Percentiles rank a stretch among this genome's conserved stretches.
Conservation (phyloP, 2,797 vertebrate species). For the Melanotaenia nigrans region DNA sequence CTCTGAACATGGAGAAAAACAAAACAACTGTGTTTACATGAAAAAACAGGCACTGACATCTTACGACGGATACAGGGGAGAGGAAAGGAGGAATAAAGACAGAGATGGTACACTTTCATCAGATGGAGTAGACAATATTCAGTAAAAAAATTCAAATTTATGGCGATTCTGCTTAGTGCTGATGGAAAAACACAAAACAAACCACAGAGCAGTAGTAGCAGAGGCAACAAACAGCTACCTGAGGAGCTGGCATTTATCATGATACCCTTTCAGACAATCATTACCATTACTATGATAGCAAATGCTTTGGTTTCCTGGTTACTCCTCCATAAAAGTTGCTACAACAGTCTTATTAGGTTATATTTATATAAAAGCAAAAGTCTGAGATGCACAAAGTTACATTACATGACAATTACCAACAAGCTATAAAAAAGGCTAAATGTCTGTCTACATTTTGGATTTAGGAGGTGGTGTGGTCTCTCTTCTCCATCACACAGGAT, state of each 20-base stretch:
- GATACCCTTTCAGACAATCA: slow-evolving; percentile 5
- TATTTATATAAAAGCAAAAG: not conserved
- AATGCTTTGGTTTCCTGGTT: not conserved
- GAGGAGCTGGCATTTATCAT: slow-evolving; percentile 21
- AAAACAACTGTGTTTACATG: slow-evolving; percentile 54
- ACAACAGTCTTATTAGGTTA: not conserved
- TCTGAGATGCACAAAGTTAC: not conserved
- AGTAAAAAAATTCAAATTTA: not conserved
- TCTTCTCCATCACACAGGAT: too few species aligned
- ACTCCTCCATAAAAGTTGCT: not conserved
- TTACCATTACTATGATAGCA: not conserved
- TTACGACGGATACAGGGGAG: slow-evolving; percentile 37
- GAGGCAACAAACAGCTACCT: not conserved
- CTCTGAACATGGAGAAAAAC: slow-evolving; percentile 61
- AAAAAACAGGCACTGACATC: slow-evolving; percentile 52
- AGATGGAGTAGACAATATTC: slow-evolving; percentile 21
- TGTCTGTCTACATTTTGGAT: not conserved
- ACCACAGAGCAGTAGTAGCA: slow-evolving; percentile 10
- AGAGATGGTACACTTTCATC: slow-evolving; percentile 26
- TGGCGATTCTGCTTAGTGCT: slow-evolving; percentile 2
- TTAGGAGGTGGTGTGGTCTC: not conserved
- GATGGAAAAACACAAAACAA: slow-evolving; percentile 6
- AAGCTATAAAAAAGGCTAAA: not conserved
- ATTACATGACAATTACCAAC: not conserved
- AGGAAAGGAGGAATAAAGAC: not conserved